A percentile compares a stretch with the other conserved stretches of the same genome.
phyloP scores from a whole-genome alignment of 2,113 vertebrate genomes.

The Bagarius yarrelli region DNA sequence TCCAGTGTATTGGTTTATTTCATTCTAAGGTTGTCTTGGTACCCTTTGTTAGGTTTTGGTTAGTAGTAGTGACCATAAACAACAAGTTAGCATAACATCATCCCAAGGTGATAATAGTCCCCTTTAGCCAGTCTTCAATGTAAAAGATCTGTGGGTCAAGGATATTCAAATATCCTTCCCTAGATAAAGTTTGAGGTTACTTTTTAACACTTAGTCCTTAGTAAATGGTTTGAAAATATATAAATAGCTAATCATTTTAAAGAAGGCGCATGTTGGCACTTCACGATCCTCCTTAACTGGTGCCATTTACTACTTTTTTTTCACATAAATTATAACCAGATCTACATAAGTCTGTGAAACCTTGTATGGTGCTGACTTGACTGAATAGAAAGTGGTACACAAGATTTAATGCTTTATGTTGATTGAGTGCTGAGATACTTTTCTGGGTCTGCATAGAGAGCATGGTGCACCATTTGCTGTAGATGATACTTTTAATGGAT shows the following conservation, averaged over 20 bases:
- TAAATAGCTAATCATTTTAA: too few relatives aligned
- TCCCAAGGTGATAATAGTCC: neutral
- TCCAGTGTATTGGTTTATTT: constrained; percentile 10
- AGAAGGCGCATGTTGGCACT: too few relatives aligned
- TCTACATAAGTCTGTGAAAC: neutral
- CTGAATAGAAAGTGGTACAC: too few relatives aligned
- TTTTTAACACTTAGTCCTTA: neutral
- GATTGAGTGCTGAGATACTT: neutral
- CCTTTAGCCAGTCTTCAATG: neutral
- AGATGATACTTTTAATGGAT: neutral
- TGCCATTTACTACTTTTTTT: too few relatives aligned
- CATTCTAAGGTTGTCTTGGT: neutral
- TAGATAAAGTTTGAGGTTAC: neutral
- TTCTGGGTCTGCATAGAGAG: neutral
- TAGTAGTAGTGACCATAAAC: neutral
- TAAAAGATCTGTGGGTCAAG: neutral
- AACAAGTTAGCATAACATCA: neutral
- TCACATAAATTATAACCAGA: neutral
- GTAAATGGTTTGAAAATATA: too few relatives aligned
- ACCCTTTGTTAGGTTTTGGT: neutral
- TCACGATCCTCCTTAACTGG: neutral
- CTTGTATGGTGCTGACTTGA: neutral
- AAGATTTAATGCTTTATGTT: neutral
- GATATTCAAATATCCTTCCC: neutral
- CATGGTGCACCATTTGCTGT: neutral